Conservation (phyloP, 2,113 vertebrate species). For the Pluvianellus socialis region DNA sequence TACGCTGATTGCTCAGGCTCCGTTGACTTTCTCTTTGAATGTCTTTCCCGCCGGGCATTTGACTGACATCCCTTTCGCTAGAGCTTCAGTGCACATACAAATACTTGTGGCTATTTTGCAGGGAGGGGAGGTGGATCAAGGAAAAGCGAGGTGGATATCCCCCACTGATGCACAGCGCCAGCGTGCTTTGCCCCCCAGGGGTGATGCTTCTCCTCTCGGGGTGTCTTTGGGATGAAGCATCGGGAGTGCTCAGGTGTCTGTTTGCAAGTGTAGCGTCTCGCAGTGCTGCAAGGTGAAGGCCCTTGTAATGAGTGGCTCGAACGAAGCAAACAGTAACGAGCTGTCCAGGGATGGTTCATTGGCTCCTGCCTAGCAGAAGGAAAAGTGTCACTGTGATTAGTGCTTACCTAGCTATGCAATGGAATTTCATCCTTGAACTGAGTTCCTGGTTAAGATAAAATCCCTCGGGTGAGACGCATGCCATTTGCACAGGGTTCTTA, state of each 20-base stretch:
- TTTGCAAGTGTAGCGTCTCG: neutral
- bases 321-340: neutral
- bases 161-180: neutral
- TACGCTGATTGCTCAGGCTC: slow-evolving; percentile 12
- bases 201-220: neutral
- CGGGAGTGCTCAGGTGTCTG: neutral
- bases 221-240: neutral
- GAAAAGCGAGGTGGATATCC: neutral
- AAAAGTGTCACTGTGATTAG: neutral
- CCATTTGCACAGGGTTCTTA: neutral
- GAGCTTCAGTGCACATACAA: neutral
- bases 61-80: neutral
- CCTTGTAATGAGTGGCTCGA: neutral
- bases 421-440: neutral
- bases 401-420: neutral
- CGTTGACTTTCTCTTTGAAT: neutral
- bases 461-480: neutral
- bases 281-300: neutral
- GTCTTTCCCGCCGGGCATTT: neutral
- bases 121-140: neutral
- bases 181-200: neutral
- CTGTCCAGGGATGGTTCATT: neutral
- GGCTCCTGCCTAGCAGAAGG: neutral
- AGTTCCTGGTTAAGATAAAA: neutral
- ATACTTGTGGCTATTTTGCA: neutral